A percentile compares a stretch with the other conserved stretches of the same genome.
Evolutionary conservation across 2,888 invertebrate genomes (phyloP).

Genomic region (Epiperipatus broadwayi): DNA sequence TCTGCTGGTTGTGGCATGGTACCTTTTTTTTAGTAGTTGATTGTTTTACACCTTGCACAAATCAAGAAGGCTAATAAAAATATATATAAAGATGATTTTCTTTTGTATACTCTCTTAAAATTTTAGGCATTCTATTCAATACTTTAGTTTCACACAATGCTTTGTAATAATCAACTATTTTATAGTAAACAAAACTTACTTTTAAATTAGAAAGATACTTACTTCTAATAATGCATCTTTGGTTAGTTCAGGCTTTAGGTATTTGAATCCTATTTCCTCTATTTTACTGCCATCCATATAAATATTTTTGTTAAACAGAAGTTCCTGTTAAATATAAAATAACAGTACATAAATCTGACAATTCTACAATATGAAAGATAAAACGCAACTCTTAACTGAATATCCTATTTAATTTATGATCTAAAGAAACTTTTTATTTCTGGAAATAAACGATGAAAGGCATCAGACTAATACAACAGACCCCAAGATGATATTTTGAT

Average conservation of each 20-base stretch:
- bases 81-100: too few species aligned
- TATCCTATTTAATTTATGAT: not conserved
- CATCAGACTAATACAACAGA: too few species aligned
- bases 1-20: too few species aligned
- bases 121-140: too few species aligned
- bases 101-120: too few species aligned
- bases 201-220: slow-evolving; percentile 18
- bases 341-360: not conserved
- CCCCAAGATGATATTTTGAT: too few species aligned
- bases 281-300: slow-evolving; percentile 50
- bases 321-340: slow-evolving; percentile 30
- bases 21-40: too few species aligned
- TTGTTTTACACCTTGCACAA: too few species aligned
- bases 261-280: slow-evolving; percentile 38
- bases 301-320: slow-evolving; percentile 58
- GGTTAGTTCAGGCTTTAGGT: slow-evolving; percentile 42
- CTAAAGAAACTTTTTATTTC: not conserved
- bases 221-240: slow-evolving; percentile 43
- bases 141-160: too few species aligned
- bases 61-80: too few species aligned
- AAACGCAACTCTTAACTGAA: slow-evolving; percentile 5
- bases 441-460: not conserved
- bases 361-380: not conserved
- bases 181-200: too few species aligned
- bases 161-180: too few species aligned